These are phyloP conservation scores for Halichoeres trimaculatus DNA, from an alignment of 2,113 vertebrate genomes.

Conservation along the genomic window DNA sequence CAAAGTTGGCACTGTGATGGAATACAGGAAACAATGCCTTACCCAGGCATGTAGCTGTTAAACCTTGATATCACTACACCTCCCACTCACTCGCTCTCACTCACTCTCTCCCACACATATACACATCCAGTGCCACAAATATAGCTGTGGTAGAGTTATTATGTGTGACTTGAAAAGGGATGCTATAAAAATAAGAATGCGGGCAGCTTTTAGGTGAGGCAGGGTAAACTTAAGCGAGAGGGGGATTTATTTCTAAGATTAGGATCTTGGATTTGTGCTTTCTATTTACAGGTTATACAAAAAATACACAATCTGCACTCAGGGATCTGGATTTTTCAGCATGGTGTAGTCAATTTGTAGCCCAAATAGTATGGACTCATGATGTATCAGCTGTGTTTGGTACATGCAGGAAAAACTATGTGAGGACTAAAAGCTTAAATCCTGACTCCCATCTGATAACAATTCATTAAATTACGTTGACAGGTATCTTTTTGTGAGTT, in stretches of 20 bases:
- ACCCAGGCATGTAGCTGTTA: slow-evolving; percentile 48
- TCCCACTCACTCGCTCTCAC: slow-evolving; percentile 30
- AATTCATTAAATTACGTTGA: too few relatives aligned
- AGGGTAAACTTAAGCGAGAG: neutral
- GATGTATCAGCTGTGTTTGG: too few relatives aligned
- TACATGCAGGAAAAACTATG: too few relatives aligned
- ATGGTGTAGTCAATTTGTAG: too few relatives aligned
- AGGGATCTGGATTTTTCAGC: too few relatives aligned
- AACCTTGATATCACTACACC: slow-evolving; percentile 58
- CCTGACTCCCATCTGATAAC: too few relatives aligned
- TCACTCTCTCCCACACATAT: neutral
- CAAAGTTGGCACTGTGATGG: slow-evolving; percentile 61
- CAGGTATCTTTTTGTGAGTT: too few relatives aligned
- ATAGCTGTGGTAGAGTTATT: slow-evolving; percentile 59
- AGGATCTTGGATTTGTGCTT: neutral
- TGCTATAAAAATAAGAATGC: slow-evolving; percentile 19
- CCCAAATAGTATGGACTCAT: too few relatives aligned
- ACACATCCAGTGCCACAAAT: slow-evolving; percentile 34
- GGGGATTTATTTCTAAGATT: neutral
- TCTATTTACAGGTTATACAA: too few relatives aligned
- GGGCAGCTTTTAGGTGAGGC: slow-evolving; percentile 31
- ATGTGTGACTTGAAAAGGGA: slow-evolving; percentile 38
- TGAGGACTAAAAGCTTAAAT: too few relatives aligned
- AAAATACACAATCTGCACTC: too few relatives aligned
- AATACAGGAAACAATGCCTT: slow-evolving; percentile 68